Conservation (phyloP, 1,140 invertebrate genomes). For the Grapholita molesta region DNA sequence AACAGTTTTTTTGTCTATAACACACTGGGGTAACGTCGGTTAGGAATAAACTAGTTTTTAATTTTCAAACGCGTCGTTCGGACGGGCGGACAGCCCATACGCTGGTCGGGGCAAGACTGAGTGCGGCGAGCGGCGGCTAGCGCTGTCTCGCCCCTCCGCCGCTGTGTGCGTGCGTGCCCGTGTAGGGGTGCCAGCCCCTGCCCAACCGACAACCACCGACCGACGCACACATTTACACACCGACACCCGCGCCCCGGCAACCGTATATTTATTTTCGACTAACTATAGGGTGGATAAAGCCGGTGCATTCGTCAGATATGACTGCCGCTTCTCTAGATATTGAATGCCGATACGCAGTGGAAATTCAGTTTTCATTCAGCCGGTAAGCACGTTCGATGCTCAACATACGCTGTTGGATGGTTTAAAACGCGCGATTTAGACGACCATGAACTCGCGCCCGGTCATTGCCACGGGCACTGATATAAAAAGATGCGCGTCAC, state of each 20-base stretch:
- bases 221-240: not conserved
- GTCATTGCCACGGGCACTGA: conserved; percentile 71
- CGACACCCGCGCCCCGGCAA: conserved; percentile 35
- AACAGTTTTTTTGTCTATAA: conserved; percentile 64
- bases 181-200: conserved; percentile 55
- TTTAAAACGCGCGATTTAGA: conserved; percentile 52
- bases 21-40: conserved; percentile 46
- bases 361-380: conserved; percentile 10
- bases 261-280: conserved; percentile 70
- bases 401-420: conserved; percentile 23
- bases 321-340: conserved; percentile 14
- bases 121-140: conserved; percentile 36
- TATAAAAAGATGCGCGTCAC: conserved; percentile 72
- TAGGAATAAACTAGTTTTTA: conserved; percentile 70
- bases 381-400: not conserved
- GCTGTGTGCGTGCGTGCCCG: conserved; percentile 47
- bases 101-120: conserved; percentile 69
- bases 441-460: conserved; percentile 67
- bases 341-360: conserved; percentile 1
- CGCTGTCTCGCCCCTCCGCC: conserved; percentile 49
- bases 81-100: conserved; percentile 39
- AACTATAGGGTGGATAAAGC: conserved; percentile 38
- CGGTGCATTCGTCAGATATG: conserved; percentile 43
- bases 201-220: conserved; percentile 28
- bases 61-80: conserved; percentile 50